phyloP scores from a whole-genome alignment of 2,113 vertebrate genomes.

The Galemys pyrenaicus region DNA sequence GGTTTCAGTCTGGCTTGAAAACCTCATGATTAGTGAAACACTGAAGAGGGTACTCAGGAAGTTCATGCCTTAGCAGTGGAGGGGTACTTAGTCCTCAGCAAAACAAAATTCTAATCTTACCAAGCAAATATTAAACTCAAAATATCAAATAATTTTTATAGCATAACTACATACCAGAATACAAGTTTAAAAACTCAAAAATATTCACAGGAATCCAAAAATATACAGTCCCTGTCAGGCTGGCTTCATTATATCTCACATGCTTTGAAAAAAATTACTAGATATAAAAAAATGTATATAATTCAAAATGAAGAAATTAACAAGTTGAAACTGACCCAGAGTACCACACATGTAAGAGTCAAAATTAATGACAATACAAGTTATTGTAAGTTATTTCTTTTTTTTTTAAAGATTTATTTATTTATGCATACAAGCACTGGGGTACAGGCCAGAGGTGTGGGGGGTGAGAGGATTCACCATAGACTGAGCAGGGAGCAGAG shows the following conservation, averaged over 20 bases:
- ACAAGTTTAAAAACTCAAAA: background rate
- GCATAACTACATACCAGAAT: background rate
- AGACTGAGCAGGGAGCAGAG: no score
- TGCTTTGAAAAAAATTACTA: background rate
- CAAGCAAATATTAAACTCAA: background rate
- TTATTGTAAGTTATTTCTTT: no score
- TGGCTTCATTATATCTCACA: background rate
- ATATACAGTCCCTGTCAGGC: background rate
- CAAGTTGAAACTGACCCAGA: background rate
- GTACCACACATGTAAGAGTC: background rate
- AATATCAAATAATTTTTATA: background rate
- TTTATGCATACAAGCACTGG: no score
- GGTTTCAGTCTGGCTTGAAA: background rate
- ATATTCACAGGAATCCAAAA: background rate
- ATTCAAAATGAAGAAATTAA: background rate
- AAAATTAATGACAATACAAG: background rate
- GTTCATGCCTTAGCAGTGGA: background rate
- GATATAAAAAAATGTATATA: background rate
- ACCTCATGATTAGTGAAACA: background rate
- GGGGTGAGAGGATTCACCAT: no score
- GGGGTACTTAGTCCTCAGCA: background rate
- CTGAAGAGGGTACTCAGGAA: background rate
- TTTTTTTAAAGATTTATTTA: no score
- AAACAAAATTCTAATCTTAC: background rate
- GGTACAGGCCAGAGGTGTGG: no score